Percentiles rank a stretch among this genome's conserved stretches.
phyloP scores from a whole-genome alignment of 2,113 vertebrate genomes.

The Ceyx melanurus region DNA sequence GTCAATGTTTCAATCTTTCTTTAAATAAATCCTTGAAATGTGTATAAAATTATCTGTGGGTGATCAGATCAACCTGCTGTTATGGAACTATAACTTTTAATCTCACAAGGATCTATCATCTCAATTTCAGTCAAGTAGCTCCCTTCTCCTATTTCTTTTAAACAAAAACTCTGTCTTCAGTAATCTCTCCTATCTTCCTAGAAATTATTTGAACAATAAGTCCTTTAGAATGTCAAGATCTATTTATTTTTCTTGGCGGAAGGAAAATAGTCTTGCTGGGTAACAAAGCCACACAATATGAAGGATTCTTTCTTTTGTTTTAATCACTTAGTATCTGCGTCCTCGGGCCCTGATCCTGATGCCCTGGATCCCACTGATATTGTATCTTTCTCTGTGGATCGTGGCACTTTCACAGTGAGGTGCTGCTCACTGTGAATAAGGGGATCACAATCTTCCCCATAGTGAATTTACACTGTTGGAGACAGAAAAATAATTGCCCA shows the following conservation, averaged over 20 bases:
- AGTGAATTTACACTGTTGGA: background rate
- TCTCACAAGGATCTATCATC: conserved; percentile 17
- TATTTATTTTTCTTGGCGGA: conserved; percentile 61
- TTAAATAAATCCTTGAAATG: background rate
- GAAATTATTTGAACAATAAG: conserved; percentile 55
- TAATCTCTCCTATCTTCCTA: conserved; percentile 32
- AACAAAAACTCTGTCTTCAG: conserved; percentile 20
- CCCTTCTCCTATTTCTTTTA: conserved; percentile 23
- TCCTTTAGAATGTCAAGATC: conserved; percentile 40
- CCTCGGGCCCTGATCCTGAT: background rate
- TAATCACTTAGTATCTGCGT: conserved; percentile 11
- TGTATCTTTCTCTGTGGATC: background rate
- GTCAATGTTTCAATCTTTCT: background rate
- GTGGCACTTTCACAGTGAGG: background rate
- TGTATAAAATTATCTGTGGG: background rate
- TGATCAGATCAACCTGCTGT: conserved; percentile 41
- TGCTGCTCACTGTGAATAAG: background rate
- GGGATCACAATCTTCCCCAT: background rate
- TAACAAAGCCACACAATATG: background rate
- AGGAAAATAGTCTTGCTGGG: conserved; percentile 32
- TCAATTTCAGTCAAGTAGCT: background rate
- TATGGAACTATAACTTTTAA: conserved; percentile 53
- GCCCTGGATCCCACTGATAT: background rate
- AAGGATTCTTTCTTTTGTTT: conserved; percentile 53
- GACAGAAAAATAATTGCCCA: background rate